Base-by-base conservation (phyloP, 2,888 invertebrate genomes). In the Fragum fragum region DNA sequence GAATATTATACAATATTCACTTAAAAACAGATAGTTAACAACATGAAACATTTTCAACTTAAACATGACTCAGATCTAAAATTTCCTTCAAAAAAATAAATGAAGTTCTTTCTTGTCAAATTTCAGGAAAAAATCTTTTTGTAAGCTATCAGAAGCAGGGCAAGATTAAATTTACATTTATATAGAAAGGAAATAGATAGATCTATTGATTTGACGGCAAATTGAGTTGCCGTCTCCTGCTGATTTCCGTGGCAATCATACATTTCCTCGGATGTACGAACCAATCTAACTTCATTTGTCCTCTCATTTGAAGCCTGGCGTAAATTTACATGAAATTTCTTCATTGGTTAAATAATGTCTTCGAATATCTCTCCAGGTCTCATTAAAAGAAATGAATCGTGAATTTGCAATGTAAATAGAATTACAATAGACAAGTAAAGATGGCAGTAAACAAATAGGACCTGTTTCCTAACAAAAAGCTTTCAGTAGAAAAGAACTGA, bases 131-230 rank as follows among this genome's bases (percentile, higher is more conserved):
- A 66, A 61, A 66, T 21, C 16, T 26, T 42, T 66, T 66, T 23
- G 21, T n/a, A 21, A 42, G 42, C 66, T 66, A 66, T 66, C 66
- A 66, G 42, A 66, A 66, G 23, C 66, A 66, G 66, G 42, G 18
- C 42, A 7, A 66, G 76, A 79, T 79, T 79, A 83, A 79, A 79
- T 82, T 82, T 83, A 79, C 79, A 83, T 83, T 78, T 84, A 81
- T 84, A 81, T 81, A 73, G 57, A 53, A 53, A 57, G 70, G 68
- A 81, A 81, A 81, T 81, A 79, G 79, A 80, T 78, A 79, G 79
- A 82, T 75, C 75, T 80, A 70, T 75, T 77, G 78, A 75, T 76
- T 73, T 57, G 23, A 36, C 32, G 52, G 47, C 76, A 82, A 85
- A 85, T 85, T 79, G 80, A 82, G 82, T 85, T 82, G 80, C 72